Evolutionary conservation across 2,888 invertebrate species (phyloP).

Genomic region (Erpobdella octoculata): DNA sequence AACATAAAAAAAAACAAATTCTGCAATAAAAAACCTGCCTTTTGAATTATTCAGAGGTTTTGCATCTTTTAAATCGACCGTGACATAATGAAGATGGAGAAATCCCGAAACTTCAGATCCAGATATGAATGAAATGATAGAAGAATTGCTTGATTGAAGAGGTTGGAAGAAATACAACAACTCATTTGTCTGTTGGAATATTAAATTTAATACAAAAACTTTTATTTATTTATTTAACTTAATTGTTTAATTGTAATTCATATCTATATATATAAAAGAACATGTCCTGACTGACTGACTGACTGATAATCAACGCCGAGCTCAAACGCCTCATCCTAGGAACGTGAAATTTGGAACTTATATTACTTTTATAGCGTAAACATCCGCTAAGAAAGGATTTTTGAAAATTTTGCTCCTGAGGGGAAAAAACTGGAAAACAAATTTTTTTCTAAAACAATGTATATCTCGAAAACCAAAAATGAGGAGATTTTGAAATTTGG

Average conservation of each 20-base stretch:
- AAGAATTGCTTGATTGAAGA: not conserved
- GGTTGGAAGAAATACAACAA: constrained; percentile 63
- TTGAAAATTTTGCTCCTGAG: too few relatives aligned
- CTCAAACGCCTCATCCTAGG: not conserved
- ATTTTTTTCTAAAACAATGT: too few relatives aligned
- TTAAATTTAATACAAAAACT: not conserved
- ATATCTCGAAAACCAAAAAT: too few relatives aligned
- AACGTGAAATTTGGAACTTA: too few relatives aligned
- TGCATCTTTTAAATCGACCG: constrained; percentile 6
- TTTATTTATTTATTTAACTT: not conserved
- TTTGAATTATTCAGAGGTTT: not conserved
- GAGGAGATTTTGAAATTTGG: too few relatives aligned
- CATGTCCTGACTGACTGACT: too few relatives aligned
- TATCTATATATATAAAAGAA: not conserved
- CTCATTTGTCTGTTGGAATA: constrained; percentile 56
- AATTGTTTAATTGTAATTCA: not conserved
- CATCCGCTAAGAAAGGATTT: too few relatives aligned
- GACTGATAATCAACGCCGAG: not conserved
- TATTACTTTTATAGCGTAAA: too few relatives aligned
- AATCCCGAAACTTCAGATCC: constrained; percentile 84
- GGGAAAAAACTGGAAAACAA: too few relatives aligned
- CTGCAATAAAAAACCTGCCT: not conserved
- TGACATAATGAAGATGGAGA: constrained; percentile 68
- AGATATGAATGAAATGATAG: constrained; percentile 65
- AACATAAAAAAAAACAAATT: too few relatives aligned